A percentile compares a stretch with the other conserved stretches of the same genome.
phyloP scores from a whole-genome alignment of 1,140 invertebrate species.

The Plodia interpunctella region DNA sequence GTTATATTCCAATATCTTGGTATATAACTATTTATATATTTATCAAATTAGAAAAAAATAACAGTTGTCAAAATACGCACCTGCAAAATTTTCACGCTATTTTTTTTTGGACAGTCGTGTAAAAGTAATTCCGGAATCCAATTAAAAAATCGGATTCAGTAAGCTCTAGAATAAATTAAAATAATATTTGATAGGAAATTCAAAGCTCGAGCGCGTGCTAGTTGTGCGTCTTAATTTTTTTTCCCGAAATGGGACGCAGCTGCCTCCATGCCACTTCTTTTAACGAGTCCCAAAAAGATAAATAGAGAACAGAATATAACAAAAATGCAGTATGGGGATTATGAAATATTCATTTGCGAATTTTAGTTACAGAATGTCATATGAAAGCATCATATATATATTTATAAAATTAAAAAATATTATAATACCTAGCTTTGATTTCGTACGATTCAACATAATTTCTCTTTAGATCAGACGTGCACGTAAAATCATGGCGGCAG shows the following conservation, averaged over 20 bases:
- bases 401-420: too few relatives aligned
- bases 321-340: not conserved
- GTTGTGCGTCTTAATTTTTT: not conserved
- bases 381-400: too few relatives aligned
- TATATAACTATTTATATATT: too few relatives aligned
- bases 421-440: too few relatives aligned
- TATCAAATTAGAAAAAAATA: too few relatives aligned
- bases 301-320: not conserved
- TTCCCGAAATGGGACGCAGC: not conserved
- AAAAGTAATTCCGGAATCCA: too few relatives aligned
- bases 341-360: not conserved
- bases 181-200: not conserved
- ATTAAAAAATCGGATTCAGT: too few relatives aligned
- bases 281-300: not conserved
- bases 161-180: not conserved
- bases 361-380: too few relatives aligned
- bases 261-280: not conserved
- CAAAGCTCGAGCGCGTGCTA: not conserved
- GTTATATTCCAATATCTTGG: too few relatives aligned
- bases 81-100: too few relatives aligned
- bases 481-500: slow-evolving; percentile 29
- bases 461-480: not conserved
- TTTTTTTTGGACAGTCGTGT: too few relatives aligned
- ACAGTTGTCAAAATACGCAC: too few relatives aligned
- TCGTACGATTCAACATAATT: not conserved